Base-by-base conservation (phyloP, 2,113 vertebrate species). In the Zosterops hypoxanthus region DNA sequence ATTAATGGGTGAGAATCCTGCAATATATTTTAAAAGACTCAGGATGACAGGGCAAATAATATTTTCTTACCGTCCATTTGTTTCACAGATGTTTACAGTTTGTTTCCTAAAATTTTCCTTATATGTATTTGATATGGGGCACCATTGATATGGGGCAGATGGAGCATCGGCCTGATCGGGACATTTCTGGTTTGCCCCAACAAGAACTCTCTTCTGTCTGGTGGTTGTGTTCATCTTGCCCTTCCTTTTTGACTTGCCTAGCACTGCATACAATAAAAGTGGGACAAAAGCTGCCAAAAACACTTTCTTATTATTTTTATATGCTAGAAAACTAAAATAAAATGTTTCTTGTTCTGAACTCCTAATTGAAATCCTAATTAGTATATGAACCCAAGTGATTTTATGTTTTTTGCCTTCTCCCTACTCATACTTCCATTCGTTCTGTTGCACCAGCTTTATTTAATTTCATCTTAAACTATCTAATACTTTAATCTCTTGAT, bases 401-500 rank as follows among this genome's bases (percentile, higher is more conserved):
- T 80, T 84, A 23, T 69, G 53, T 28, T 82, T 91, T 84, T 57
- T 79, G 18, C n/a, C 10, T 5, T 86, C 60, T 69, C 11, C 31
- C 42, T 83, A 41, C 25, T 86, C 17, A 15, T 55, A 29, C 24
- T 72, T 77, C 29, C 10, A 41, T 83, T 76, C 5, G 1, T 79
- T 91, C 64, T 68, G 56, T 49, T 61, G 10, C 21, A 85, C 46
- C 47, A 63, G 23, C 68, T 84, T 92, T 82, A 72, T 91, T 89
- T 92, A 82, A 82, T 76, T 84, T 92, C 4, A 65, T 59, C 41
- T 70, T 82, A 88, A 87, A 61, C 82, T 91, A 57, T 41, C 56
- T 92, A 88, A 87, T 86, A 50, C 59, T 90, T 95, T 77, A 92
- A 89, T 92, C 59, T 87, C 65, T 92, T 94, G 57, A 73, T 84